A percentile compares a stretch with the other conserved stretches of the same genome.
Conservation (phyloP, 2,797 vertebrate species). For the Acanthopagrus latus region DNA sequence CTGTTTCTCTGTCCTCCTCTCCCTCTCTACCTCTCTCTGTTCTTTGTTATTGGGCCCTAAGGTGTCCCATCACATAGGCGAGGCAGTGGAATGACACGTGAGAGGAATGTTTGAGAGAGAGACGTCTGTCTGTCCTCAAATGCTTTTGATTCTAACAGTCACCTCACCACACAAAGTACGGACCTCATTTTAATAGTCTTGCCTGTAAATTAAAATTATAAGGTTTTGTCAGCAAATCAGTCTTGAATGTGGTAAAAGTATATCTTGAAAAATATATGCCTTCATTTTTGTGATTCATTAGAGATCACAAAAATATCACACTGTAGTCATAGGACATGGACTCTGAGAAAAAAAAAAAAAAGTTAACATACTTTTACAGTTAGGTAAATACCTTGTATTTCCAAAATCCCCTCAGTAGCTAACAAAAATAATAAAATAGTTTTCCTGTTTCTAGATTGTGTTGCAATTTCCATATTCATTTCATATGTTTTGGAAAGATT, state of each 20-base stretch:
- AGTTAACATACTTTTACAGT: not conserved
- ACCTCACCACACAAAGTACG: conserved; percentile 46
- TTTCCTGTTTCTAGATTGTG: not conserved
- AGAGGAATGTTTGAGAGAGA: conserved; percentile 75
- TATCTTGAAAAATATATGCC: too few relatives aligned
- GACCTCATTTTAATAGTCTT: conserved; percentile 3
- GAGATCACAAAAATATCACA: not conserved
- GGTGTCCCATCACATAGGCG: conserved; percentile 72
- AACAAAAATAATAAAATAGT: not conserved
- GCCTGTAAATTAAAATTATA: too few relatives aligned
- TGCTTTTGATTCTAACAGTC: conserved; percentile 73
- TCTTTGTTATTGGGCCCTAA: conserved; percentile 73
- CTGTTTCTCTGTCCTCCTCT: conserved; percentile 76
- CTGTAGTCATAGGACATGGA: not conserved
- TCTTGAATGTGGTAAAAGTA: too few relatives aligned
- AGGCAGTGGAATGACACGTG: conserved; percentile 80
- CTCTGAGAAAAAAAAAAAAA: too few relatives aligned
- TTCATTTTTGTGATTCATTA: too few relatives aligned
- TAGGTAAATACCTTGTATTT: not conserved
- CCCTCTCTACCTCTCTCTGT: conserved; percentile 89
- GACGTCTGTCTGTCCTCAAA: conserved; percentile 74
- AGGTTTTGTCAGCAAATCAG: too few relatives aligned
- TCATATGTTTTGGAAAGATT: not conserved
- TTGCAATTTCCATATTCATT: not conserved
- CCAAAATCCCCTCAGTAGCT: not conserved